Percentiles rank a stretch among this genome's conserved stretches.
phyloP scores from a whole-genome alignment of 1,140 invertebrate genomes.

The Heliconius hewitsoni region DNA sequence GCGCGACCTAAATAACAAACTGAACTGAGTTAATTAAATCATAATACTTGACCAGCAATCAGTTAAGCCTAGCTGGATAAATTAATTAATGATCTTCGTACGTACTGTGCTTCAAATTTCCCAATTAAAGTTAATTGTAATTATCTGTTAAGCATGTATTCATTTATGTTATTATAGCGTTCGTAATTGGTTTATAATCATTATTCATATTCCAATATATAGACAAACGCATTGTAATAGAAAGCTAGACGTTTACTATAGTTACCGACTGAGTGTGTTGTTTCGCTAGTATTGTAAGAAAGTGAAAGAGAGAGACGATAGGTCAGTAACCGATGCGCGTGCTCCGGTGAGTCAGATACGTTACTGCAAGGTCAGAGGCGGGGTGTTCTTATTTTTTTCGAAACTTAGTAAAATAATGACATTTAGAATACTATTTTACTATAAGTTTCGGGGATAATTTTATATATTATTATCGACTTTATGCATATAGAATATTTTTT shows the following conservation, averaged over 20 bases:
- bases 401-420: no score
- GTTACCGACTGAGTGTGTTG: not conserved
- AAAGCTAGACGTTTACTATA: not conserved
- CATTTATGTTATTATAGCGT: not conserved
- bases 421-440: no score
- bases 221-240: not conserved
- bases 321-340: constrained; percentile 28
- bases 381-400: not conserved
- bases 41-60: not conserved
- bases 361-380: not conserved
- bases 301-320: constrained; percentile 12
- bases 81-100: not conserved
- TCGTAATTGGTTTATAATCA: not conserved
- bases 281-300: constrained; percentile 3
- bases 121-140: not conserved
- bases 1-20: not conserved
- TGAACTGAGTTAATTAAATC: not conserved
- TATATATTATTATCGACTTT: no score
- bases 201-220: not conserved
- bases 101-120: not conserved
- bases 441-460: no score
- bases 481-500: no score
- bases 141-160: not conserved
- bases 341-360: constrained; percentile 1
- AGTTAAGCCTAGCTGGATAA: not conserved